Base-by-base conservation (phyloP, 1,140 invertebrate genomes). In the Orussus abietinus region DNA sequence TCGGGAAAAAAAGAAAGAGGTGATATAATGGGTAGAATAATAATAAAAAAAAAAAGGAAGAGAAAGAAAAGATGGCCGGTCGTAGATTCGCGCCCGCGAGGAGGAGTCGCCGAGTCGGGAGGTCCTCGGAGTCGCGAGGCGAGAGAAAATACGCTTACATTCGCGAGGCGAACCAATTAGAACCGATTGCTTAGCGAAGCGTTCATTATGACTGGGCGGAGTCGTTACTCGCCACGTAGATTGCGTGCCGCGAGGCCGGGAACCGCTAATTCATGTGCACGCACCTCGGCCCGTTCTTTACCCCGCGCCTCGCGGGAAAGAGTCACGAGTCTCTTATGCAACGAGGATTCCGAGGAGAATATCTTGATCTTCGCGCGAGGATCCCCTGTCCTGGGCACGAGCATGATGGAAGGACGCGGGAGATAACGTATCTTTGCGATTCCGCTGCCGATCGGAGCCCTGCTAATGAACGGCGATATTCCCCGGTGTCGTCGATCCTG, bases 201-300 rank as follows among this genome's bases (percentile, higher is more conserved):
- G 17, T 19, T 36, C 33, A 36, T 36, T 36, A 36, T 11, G 9
- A 19, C 33, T 36, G 33, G 33, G 33, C 33, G 33, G 33, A 36
- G 22, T n/a, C 22, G 22, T 25, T 25, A 25, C 12, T 36, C 17
- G 33, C 10, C 33, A 19, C 9, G 17, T 36, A 17, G 7, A 36
- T 36, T 17, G 33, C 33, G 33, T 36, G 33, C 20, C 33, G 7
- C 11, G 17, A 7, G 7, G 30, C 10, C 30, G 9, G 22, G 22
- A 25, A 7, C 22, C n/a, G 22, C 22, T 25, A 25, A 25, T 25
- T 25, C 22, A 25, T 25, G 22, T 25, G 22, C 22, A 25, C 22
- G 22, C 22, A 25, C 22, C 22, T 25, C n/a, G 6, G n/a, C 6
- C 22, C 6, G n/a, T n/a, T 6, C n/a, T 7, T 25, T n/a, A n/a